Base-by-base conservation (phyloP, 2,797 vertebrate genomes). In the Pelochelys cantorii region DNA sequence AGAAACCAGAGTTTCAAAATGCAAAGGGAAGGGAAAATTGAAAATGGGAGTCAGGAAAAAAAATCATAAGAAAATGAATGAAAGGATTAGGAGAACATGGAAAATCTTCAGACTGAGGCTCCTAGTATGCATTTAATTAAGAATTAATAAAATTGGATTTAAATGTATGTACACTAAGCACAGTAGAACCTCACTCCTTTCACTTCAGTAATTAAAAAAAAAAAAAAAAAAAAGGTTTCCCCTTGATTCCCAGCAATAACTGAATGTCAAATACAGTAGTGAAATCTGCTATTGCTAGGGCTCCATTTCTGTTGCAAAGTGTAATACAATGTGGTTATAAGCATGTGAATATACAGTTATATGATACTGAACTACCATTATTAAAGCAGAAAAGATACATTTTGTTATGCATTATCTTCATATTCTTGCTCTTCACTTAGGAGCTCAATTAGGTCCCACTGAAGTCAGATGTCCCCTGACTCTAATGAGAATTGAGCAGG, bases 161-260 rank as follows among this genome's bases (percentile, higher is more conserved):
- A 95, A 96, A 93, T 77, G 55, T 88, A 82, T 92, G 75, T 93
- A 94, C 96, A 90, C 52, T 89, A 85, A 86, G 55, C 79, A 85
- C 15, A 85, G 90, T 92, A 89, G 87, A 96, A 91, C 91, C 92
- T 96, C 96, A 85, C 90, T 93, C 97, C 96, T 93, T 96, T 94
- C 55, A 54, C 60, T 85, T 68, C 90, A 95, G 94, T 91, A 94
- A 95, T 91, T 90, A 31, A n/a, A 65, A 59, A 89, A 68, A 81
- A 85, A 31, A n/a, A 62, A 55, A 89, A 68, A 81, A 85, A 56
- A 84, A 79, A 85, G 90, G 31, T 48, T 95, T 91, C 37, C 74
- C 89, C 84, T 37, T 93, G 86, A 94, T 79, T 95, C 65, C 12
- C 31, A 89, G 90, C 82, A 91, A 18, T 80, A 25, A 80, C 77